A percentile compares a stretch with the other conserved stretches of the same genome.
These are phyloP conservation scores for Erebia epiphron DNA, from an alignment of 2,888 invertebrate genomes.

Conservation along the genomic window DNA sequence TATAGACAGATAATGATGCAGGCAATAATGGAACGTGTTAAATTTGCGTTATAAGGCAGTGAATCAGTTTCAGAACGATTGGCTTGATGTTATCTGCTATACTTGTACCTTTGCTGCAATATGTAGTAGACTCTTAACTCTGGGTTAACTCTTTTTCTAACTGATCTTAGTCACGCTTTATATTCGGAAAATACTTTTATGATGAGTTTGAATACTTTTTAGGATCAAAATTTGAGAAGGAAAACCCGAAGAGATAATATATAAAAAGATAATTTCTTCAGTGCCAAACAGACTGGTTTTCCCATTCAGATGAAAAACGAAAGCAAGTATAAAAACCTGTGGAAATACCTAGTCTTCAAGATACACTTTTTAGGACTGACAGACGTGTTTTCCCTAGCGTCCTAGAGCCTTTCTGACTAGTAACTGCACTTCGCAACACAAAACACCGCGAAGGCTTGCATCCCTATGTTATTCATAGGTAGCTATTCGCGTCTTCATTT, in stretches of 20 bases:
- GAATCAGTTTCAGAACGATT: too few relatives aligned
- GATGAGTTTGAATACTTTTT: too few relatives aligned
- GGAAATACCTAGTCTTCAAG: constrained; percentile 23
- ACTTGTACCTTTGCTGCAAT: too few relatives aligned
- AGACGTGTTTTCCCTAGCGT: background rate
- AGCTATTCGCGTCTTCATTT: background rate
- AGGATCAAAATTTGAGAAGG: background rate
- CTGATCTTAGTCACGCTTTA: too few relatives aligned
- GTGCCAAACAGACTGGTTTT: background rate
- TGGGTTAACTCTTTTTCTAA: too few relatives aligned
- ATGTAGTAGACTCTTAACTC: too few relatives aligned
- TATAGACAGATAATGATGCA: too few relatives aligned
- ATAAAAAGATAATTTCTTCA: background rate
- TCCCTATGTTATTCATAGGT: background rate
- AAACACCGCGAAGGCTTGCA: constrained; percentile 1
- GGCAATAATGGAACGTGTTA: too few relatives aligned
- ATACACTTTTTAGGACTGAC: constrained; percentile 13
- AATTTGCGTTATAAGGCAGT: too few relatives aligned
- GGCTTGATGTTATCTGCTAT: too few relatives aligned
- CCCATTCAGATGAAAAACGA: constrained; percentile 19
- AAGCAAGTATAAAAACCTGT: constrained; percentile 15
- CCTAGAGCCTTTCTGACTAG: constrained; percentile 5
- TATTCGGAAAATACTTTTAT: too few relatives aligned
- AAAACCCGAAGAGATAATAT: background rate
- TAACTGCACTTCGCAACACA: constrained; percentile 11